Evolutionary conservation across 2,113 vertebrate species (phyloP).

Genomic region (Platycercus adscitus): DNA sequence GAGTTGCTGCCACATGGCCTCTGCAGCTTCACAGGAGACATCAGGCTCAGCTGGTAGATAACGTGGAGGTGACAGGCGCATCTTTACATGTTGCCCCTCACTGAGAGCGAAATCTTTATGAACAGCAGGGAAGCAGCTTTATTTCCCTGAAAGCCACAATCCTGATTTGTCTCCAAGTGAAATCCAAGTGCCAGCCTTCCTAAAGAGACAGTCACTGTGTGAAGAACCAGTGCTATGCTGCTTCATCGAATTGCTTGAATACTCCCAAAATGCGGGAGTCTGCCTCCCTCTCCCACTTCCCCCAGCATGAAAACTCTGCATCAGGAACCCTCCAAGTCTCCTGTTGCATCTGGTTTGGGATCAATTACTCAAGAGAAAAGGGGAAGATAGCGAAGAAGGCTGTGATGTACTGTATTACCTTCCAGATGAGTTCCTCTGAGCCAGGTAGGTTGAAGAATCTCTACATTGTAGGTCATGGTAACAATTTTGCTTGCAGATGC

Average conservation of each 20-base stretch:
- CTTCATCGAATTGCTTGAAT: background rate
- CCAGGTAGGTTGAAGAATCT: background rate
- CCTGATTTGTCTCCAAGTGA: background rate
- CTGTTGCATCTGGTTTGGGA: background rate
- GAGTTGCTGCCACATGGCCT: background rate
- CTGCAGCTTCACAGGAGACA: background rate
- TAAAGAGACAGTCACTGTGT: background rate
- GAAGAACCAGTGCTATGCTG: background rate
- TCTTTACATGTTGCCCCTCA: background rate
- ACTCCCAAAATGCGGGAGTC: background rate
- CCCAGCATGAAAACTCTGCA: background rate
- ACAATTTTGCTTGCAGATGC: background rate
- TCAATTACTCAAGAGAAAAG: background rate
- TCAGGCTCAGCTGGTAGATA: background rate
- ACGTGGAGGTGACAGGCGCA: background rate
- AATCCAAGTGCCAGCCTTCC: background rate
- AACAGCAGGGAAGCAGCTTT: background rate
- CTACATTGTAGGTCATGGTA: accelerated
- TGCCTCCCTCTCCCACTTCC: background rate
- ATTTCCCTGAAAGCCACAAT: background rate
- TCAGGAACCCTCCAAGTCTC: background rate
- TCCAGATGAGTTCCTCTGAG: background rate
- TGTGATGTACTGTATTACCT: background rate
- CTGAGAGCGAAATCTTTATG: background rate
- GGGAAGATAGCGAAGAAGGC: background rate